These are phyloP conservation scores for Labrus mixtus DNA, from an alignment of 2,113 vertebrate species.

Conservation along the genomic window DNA sequence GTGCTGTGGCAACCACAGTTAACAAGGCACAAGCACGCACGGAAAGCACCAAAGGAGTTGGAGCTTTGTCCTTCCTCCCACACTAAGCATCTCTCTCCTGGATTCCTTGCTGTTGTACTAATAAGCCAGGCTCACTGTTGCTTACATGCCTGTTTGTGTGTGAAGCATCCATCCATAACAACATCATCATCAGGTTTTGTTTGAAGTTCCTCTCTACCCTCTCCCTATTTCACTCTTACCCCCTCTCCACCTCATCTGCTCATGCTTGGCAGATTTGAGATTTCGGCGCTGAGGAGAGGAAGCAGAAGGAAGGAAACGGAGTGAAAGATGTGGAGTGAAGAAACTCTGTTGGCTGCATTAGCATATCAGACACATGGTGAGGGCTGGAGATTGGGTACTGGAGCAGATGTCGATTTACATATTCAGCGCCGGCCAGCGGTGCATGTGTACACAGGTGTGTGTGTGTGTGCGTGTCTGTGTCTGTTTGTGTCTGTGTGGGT, in stretches of 20 bases:
- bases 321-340: conserved; percentile 62
- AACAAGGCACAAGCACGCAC: conserved; percentile 45
- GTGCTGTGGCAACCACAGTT: conserved; percentile 16
- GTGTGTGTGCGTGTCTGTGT: conserved; percentile 37
- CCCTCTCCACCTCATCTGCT: conserved; percentile 74
- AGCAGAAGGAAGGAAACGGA: conserved; percentile 59
- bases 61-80: conserved; percentile 70
- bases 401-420: conserved; percentile 88
- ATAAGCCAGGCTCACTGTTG: conserved; percentile 69
- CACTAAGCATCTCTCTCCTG: conserved; percentile 61
- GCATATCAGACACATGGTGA: conserved; percentile 84
- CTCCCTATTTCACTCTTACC: background rate
- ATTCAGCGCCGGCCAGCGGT: conserved; percentile 77
- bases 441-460: conserved; percentile 66
- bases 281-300: conserved; percentile 56
- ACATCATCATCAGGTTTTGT: conserved; percentile 83
- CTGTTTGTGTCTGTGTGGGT: background rate
- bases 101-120: conserved; percentile 76
- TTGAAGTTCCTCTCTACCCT: conserved; percentile 65
- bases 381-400: conserved; percentile 80
- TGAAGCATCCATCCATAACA: conserved; percentile 78
- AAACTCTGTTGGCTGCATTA: conserved; percentile 78
- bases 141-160: conserved; percentile 76
- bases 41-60: conserved; percentile 42
- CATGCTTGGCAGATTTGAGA: conserved; percentile 67